Evolutionary conservation across 2,888 invertebrate genomes (phyloP).

Genomic region (Lithophane ornitopus): DNA sequence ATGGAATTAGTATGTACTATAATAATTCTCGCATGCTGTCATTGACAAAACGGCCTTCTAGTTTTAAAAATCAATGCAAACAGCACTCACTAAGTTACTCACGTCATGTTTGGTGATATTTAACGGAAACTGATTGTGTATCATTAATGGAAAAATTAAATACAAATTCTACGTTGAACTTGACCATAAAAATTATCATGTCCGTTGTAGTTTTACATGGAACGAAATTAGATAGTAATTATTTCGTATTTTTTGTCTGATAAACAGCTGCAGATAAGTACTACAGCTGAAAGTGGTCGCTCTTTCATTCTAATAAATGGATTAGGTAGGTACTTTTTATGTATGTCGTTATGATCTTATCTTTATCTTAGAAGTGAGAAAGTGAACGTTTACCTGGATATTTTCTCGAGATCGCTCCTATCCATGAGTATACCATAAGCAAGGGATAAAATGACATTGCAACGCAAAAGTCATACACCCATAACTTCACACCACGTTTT

Average conservation of each 20-base stretch:
- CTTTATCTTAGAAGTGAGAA: neutral
- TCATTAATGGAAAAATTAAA: constrained; percentile 13
- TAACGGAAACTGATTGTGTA: constrained; percentile 43
- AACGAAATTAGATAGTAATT: neutral
- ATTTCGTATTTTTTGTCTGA: neutral
- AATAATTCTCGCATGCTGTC: neutral
- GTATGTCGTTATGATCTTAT: neutral
- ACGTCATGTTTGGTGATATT: neutral
- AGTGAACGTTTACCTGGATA: constrained; percentile 68
- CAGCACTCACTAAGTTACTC: neutral
- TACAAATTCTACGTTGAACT: constrained; percentile 25
- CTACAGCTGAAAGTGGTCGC: neutral
- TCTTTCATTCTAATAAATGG: neutral
- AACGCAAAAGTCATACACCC: constrained; percentile 80
- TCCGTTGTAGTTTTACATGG: neutral
- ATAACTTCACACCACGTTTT: constrained; percentile 79
- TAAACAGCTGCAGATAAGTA: constrained; percentile 13
- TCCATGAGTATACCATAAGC: constrained; percentile 74
- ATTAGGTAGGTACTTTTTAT: neutral
- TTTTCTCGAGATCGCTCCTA: constrained; percentile 71
- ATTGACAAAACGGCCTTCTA: neutral
- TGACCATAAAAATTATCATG: constrained; percentile 13
- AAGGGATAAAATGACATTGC: constrained; percentile 80
- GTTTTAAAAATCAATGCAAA: neutral
- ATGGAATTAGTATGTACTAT: neutral